Evolutionary conservation across 1,140 invertebrate species (phyloP), one percentile per base, ranked within the genome.

Genomic region (Theocolax elegans): DNA sequence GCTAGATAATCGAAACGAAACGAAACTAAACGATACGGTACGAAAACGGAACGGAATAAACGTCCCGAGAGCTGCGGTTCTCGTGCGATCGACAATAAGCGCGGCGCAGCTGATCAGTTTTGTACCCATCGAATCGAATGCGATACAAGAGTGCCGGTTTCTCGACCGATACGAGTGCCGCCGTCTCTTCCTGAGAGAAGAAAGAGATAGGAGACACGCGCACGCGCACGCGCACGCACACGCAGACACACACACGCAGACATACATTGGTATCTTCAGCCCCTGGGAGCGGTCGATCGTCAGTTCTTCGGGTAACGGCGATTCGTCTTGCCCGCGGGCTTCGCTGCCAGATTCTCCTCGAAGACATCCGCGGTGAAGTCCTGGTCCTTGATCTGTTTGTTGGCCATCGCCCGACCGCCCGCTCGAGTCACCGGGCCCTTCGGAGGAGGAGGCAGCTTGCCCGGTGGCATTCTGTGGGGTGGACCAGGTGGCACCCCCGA

Each of bases 281-380:
- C n/a, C n/a, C n/a, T n/a, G n/a, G n/a, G n/a, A n/a, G n/a, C n/a
- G n/a, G n/a, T 31, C 25, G 15, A 60, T 27, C 49, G 71, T 71
- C 68, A 71, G 42, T 65, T 44, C 17, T 42, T 65, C 13, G 27
- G 40, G 49, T 58, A 58, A 25, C 38, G 51, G 31, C 17, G 42
- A n/a, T n/a, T n/a, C n/a, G 1, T 49, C 13, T 27, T 3, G 3
- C 19, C 25, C 29, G 8, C 3, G 8, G 67, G 62, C 17, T 62
- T 49, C 6, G 72, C 62, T 12, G 73, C 25, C 0, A 82, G 58
- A 56, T 82, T 82, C 46, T 83, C 81, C 9, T 83, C 81, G 44
- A 80, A 83, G 1, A 78, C 80, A 27, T 83, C 81, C 1, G 72
- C 71, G 0, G 81, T 81, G n/a, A 82, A 83, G 25, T 83, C 81